Percentiles rank a stretch among this genome's conserved stretches.
phyloP scores from a whole-genome alignment of 2,888 invertebrate genomes.

The Cyclophora albipunctata region DNA sequence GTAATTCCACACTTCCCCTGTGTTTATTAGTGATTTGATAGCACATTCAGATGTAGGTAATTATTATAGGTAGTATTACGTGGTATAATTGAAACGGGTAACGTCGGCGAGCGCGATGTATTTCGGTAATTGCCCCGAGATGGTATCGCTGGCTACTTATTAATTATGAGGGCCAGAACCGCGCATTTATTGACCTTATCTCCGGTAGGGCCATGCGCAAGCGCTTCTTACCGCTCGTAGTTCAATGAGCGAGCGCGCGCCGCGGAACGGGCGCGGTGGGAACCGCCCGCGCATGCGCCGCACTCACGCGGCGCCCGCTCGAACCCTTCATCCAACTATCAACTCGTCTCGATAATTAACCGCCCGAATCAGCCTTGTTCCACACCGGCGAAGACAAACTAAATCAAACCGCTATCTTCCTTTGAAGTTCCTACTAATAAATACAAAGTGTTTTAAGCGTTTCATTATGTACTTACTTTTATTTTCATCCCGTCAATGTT shows the following conservation, averaged over 20 bases:
- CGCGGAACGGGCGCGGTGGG: conserved; percentile 28
- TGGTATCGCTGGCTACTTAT: conserved; percentile 53
- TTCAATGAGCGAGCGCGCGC: conserved; percentile 52
- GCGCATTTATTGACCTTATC: conserved; percentile 71
- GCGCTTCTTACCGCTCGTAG: conserved; percentile 43
- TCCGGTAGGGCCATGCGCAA: conserved; percentile 57
- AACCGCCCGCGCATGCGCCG: conserved; percentile 15
- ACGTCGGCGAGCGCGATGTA: conserved; percentile 35
- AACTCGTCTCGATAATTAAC: too few relatives aligned
- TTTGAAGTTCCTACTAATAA: not conserved
- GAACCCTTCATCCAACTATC: conserved; percentile 6
- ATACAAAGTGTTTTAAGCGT: too few relatives aligned
- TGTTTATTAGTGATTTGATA: conserved; percentile 18
- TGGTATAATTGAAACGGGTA: conserved; percentile 43
- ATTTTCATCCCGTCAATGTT: too few relatives aligned
- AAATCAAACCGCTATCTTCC: too few relatives aligned
- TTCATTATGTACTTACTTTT: too few relatives aligned
- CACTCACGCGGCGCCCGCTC: conserved; percentile 9
- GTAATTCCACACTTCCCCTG: not conserved
- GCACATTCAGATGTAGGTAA: not conserved
- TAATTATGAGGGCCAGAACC: conserved; percentile 58
- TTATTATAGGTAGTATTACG: conserved; percentile 3
- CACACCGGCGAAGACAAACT: too few relatives aligned
- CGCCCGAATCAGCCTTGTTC: too few relatives aligned
- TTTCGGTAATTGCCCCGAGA: conserved; percentile 58